Evolutionary conservation across 2,113 vertebrate genomes (phyloP), one percentile per base, ranked within the genome.

Genomic region (Paralichthys olivaceus): DNA sequence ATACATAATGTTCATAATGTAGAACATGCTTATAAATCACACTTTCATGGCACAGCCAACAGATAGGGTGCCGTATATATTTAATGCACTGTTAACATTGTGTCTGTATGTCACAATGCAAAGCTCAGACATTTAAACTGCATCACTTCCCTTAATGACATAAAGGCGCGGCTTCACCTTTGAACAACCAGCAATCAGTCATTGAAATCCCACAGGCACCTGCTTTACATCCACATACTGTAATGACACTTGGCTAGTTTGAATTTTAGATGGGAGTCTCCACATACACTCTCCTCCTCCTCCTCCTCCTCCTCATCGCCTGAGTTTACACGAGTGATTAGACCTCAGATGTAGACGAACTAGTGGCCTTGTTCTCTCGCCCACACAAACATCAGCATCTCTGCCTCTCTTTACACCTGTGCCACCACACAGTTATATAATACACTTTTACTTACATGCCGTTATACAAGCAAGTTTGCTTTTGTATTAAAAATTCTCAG

Each of bases 281-380:
- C 28, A 59, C 68, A 67, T 34, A 61, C 79, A 26, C 72, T 63
- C 54, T 60, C 58, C 15, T 81, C 74, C 54, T 62, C 70, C 32
- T 17, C 45, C 45, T 17, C 43, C 58, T 67, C 58, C 17, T 83
- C 72, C 54, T 66, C 71, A 23, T 84, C 82, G 5, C 72, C 63
- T 17, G 32, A 65, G 74, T 62, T 77, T 78, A 81, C 65, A 79
- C 20, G 6, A 82, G 60, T 84, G 79, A 91, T 89, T 80, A 87
- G 66, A 84, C 79, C 64, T 77, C 87, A 67, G 77, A 82, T 66
- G 72, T 82, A 75, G 87, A 88, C 66, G 61, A 32, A 83, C 60
- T 84, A 87, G 71, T 73, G 83, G 69, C 79, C 80, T 85, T 80
- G 68, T 79, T 88, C 85, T 77, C 58, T 61, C 76, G 34, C 90